Evolutionary conservation across 1,140 invertebrate genomes (phyloP), one percentile per base, ranked within the genome.

Genomic region (Drosophila takahashii): DNA sequence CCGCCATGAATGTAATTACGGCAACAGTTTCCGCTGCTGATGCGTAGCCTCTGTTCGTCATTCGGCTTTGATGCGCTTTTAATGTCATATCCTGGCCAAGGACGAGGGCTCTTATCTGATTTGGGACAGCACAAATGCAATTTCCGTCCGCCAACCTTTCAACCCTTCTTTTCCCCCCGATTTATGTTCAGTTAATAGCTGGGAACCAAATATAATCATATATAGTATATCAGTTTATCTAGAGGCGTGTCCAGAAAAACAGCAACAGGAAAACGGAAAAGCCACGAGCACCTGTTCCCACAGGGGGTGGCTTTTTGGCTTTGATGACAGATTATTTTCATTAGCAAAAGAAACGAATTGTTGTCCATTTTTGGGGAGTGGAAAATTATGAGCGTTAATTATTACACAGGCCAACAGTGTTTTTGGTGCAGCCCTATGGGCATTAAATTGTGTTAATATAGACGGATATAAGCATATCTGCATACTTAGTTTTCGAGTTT

Each of bases 291-390:
- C 83, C 83, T 87, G 83, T 89, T 47, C 48, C 48, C 69, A 53
- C 37, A 27, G 74, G 13, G 53, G 64, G 41, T 78, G 54, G 41
- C 59, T 67, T 47, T 53, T 61, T 66, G 65, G 56, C 81, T 91
- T 91, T 91, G 89, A 91, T 91, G 90, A 87, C 79, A 91, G 84
- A 90, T 91, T 90, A 87, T 91, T 77, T 91, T 91, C 89, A 89
- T 91, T 84, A 81, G 77, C 71, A 66, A 70, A 61, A 32, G 11
- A n/a, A 27, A 22, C 42, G 26, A 48, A 57, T 34, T 34, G 48
- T 36, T 70, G 66, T 56, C 66, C 64, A 70, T 48, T 70, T 34
- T 26, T 9, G 32, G 47, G 32, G 1, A 36, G 47, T 32, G 15
- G 34, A 57, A 66, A 81, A 72, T 87, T 67, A 84, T 89, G 54